Evolutionary conservation across 1,140 invertebrate species (phyloP).

Genomic region (Nylanderia fulva): DNA sequence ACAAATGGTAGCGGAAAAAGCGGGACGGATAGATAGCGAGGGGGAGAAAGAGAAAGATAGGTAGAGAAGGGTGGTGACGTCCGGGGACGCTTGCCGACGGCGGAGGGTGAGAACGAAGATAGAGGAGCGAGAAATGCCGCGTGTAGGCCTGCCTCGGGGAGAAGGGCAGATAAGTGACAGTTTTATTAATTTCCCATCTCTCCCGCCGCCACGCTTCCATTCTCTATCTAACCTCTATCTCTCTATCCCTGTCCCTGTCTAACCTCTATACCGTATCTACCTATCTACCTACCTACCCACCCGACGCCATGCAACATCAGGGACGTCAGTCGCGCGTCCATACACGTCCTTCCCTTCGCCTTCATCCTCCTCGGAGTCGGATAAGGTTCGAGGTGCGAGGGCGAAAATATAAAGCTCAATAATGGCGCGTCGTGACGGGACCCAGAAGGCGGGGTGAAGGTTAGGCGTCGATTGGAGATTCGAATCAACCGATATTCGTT

Average conservation of each 20-base stretch:
- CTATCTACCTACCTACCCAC: conserved; percentile 21
- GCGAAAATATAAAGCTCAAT: conserved; percentile 82
- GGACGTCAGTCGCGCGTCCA: conserved; percentile 75
- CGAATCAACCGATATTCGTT: conserved; percentile 48
- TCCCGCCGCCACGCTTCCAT: conserved; percentile 81
- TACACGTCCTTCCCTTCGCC: conserved; percentile 48
- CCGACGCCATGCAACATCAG: conserved; percentile 67
- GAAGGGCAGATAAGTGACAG: conserved; percentile 89
- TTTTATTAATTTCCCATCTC: conserved; percentile 91
- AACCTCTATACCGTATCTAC: conserved; percentile 62
- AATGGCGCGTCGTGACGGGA: conserved; percentile 76
- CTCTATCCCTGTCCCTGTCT: conserved; percentile 35
- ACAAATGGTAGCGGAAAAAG: conserved; percentile 41
- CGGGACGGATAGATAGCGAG: conserved; percentile 56
- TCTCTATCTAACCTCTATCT: conserved; percentile 59
- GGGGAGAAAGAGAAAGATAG: not conserved
- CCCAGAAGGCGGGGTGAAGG: conserved; percentile 34
- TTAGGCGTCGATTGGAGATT: conserved; percentile 43
- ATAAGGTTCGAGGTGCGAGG: conserved; percentile 42
- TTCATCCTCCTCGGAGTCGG: not conserved
- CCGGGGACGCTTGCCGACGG: not conserved
- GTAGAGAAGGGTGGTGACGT: not conserved
- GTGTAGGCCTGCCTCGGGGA: conserved; percentile 73
- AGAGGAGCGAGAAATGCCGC: conserved; percentile 67
- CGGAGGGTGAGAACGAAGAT: conserved; percentile 59